These are phyloP conservation scores for Lasius fuliginosus DNA, from an alignment of 2,888 invertebrate species.

Conservation along the genomic window DNA sequence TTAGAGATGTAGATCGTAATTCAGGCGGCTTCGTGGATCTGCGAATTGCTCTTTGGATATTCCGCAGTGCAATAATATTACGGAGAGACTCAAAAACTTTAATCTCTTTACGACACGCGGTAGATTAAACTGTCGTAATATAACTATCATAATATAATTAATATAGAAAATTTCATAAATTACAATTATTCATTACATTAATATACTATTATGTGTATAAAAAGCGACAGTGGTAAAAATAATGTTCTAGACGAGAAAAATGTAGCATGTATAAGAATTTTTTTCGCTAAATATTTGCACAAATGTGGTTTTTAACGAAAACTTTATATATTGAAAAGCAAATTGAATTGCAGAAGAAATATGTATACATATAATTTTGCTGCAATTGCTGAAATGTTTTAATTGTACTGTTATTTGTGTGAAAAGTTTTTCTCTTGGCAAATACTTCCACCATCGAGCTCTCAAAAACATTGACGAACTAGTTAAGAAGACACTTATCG, in stretches of 20 bases:
- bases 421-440: neutral
- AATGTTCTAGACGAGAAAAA: too few species aligned
- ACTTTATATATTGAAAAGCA: neutral
- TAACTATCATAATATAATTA: constrained; percentile 1
- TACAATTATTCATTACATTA: neutral
- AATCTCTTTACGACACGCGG: neutral
- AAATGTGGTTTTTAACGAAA: neutral
- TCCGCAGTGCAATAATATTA: neutral
- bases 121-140: neutral
- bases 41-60: constrained; percentile 16
- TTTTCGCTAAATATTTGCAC: neutral
- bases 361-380: neutral
- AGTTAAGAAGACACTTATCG: neutral
- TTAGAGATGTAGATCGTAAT: constrained; percentile 39
- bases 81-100: neutral
- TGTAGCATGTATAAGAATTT: neutral
- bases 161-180: neutral
- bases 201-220: neutral
- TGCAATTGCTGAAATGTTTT: neutral
- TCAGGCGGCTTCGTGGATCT: constrained; percentile 24
- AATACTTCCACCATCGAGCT: neutral
- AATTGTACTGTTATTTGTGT: neutral
- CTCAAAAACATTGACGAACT: neutral
- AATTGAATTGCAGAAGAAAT: neutral
- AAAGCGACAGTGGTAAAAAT: neutral